phyloP scores from a whole-genome alignment of 2,888 invertebrate genomes.

The Eledona agricola region DNA sequence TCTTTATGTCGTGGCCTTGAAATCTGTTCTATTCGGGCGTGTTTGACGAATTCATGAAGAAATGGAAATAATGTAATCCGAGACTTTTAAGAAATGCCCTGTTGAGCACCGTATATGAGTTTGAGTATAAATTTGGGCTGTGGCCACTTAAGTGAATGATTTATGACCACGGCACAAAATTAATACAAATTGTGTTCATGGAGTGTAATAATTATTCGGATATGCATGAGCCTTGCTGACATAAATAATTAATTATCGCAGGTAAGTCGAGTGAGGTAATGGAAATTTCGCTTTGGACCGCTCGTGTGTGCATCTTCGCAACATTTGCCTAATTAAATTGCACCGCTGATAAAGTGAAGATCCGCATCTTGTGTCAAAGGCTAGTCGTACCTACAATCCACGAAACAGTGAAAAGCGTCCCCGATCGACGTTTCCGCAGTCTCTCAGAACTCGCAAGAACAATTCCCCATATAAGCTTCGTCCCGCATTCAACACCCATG shows the following conservation, averaged over 20 bases:
- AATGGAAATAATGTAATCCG: too few species aligned
- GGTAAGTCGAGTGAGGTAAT: constrained; percentile 6
- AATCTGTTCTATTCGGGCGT: too few species aligned
- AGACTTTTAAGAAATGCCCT: too few species aligned
- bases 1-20: too few species aligned
- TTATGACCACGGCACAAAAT: too few species aligned
- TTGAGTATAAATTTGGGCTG: too few species aligned
- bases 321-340: neutral
- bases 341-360: constrained; percentile 1
- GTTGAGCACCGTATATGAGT: too few species aligned
- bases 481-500: constrained; percentile 9
- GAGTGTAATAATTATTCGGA: neutral
- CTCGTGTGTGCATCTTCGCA: neutral
- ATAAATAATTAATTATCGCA: constrained; percentile 8
- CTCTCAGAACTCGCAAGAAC: constrained; percentile 14
- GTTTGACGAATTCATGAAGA: too few species aligned
- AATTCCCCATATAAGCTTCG: constrained; percentile 11
- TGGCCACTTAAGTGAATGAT: too few species aligned
- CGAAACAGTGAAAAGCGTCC: constrained; percentile 5
- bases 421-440: constrained; percentile 15
- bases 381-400: too few species aligned
- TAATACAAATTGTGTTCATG: neutral
- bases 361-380: constrained; percentile 3
- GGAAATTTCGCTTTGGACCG: neutral
- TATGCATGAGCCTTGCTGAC: constrained; percentile 1